A percentile compares a stretch with the other conserved stretches of the same genome.
phyloP scores from a whole-genome alignment of 2,113 vertebrate genomes.

The Gavia stellata region DNA sequence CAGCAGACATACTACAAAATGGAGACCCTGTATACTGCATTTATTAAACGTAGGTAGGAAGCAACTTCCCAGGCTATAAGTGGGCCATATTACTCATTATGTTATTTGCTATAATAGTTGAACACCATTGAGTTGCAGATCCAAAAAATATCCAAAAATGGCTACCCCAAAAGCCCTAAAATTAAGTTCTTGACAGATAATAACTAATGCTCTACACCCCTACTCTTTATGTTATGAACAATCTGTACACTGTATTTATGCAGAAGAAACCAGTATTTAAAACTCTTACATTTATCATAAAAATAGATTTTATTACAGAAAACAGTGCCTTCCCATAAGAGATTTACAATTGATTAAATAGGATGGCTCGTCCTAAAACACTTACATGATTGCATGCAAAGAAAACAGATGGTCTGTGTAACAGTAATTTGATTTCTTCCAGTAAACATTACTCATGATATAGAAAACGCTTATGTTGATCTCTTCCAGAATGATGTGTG shows the following conservation, averaged over 20 bases:
- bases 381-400: constrained; percentile 63
- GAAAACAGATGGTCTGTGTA: constrained; percentile 66
- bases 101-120: background rate
- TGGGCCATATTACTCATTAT: background rate
- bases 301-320: constrained; percentile 51
- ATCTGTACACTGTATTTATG: background rate
- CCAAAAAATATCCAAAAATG: background rate
- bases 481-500: constrained; percentile 45
- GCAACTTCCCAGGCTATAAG: background rate
- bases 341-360: constrained; percentile 59
- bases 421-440: constrained; percentile 65
- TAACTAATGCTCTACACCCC: background rate
- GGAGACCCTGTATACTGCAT: background rate
- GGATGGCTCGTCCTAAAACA: constrained; percentile 58
- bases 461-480: constrained; percentile 55
- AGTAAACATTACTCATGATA: constrained; percentile 66
- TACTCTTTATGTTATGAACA: constrained; percentile 4
- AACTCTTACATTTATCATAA: constrained; percentile 11
- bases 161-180: background rate
- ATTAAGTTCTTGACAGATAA: constrained; percentile 17
- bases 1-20: background rate
- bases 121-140: background rate
- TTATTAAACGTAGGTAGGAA: background rate
- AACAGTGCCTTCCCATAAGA: constrained; percentile 27
- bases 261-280: constrained; percentile 29